Conservation (phyloP, 2,113 vertebrate species). For the Struthio camelus region DNA sequence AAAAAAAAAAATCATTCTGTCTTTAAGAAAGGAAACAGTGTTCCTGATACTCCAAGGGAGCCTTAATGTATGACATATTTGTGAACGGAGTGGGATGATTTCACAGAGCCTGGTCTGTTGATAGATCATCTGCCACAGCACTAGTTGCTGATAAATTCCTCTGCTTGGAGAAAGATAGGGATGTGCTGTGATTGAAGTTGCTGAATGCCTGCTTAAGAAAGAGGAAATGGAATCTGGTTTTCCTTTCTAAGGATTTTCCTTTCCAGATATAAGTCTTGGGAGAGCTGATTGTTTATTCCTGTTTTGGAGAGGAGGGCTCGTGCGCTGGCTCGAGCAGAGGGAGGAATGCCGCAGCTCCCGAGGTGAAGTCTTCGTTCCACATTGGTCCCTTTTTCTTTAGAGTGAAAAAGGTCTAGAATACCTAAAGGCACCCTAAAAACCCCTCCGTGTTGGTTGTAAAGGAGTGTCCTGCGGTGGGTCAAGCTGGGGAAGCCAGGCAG, state of each 20-base stretch:
- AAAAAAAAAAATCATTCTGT: neutral
- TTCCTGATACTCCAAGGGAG: neutral
- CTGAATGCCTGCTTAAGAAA: neutral
- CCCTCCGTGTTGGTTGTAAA: neutral
- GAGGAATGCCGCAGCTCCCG: rapidly evolving
- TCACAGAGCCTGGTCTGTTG: neutral
- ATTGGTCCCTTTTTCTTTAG: neutral
- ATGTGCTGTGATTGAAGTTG: neutral
- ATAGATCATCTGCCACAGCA: neutral
- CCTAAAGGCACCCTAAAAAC: neutral
- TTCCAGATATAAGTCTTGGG: rapidly evolving
- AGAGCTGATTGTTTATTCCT: neutral
- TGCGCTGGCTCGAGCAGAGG: rapidly evolving
- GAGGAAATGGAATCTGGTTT: neutral
- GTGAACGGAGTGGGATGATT: neutral
- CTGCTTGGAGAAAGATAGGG: neutral
- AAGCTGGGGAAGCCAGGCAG: neutral
- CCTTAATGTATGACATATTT: neutral
- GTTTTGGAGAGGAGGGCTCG: neutral
- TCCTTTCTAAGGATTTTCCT: neutral
- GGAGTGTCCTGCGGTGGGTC: rapidly evolving
- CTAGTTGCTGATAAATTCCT: neutral
- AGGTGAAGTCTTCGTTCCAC: neutral
- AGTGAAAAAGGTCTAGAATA: rapidly evolving
- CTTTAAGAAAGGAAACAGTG: neutral